These are phyloP conservation scores for Notolepis coatsorum DNA, from an alignment of 2,797 vertebrate genomes.

Conservation along the genomic window DNA sequence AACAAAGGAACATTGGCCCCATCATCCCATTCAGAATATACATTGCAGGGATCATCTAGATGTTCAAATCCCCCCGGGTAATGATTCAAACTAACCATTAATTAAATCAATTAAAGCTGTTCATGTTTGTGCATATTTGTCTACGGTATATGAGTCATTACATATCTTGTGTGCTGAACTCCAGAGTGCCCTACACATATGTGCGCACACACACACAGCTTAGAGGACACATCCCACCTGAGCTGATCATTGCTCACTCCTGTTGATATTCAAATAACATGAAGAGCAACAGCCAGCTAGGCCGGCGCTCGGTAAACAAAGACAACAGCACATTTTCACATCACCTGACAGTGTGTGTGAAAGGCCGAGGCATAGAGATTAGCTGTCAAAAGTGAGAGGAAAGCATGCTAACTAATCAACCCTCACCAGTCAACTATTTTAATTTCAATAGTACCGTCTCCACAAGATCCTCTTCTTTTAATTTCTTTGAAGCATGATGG, in stretches of 20 bases:
- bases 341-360: conserved; percentile 72
- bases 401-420: conserved; percentile 78
- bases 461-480: no score
- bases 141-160: conserved; percentile 10
- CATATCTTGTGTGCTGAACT: conserved; percentile 32
- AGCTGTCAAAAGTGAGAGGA: conserved; percentile 78
- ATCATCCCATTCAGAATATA: conserved; percentile 28
- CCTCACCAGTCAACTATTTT: conserved; percentile 73
- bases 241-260: conserved; percentile 70
- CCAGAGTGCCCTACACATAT: conserved; percentile 25
- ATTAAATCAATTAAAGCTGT: conserved; percentile 28
- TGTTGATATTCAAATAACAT: conserved; percentile 80
- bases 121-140: conserved; percentile 27
- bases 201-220: conserved; percentile 59
- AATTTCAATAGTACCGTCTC: conserved; percentile 75
- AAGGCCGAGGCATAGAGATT: conserved; percentile 76
- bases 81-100: no score
- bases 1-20: conserved; percentile 26
- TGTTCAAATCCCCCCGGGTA: conserved; percentile 21
- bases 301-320: conserved; percentile 78
- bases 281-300: conserved; percentile 71
- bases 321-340: conserved; percentile 79
- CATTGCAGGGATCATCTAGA: conserved; percentile 12
- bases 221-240: conserved; percentile 63
- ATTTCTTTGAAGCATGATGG: no score